Base-by-base conservation (phyloP, 1,140 invertebrate genomes). In the Apis florea region DNA sequence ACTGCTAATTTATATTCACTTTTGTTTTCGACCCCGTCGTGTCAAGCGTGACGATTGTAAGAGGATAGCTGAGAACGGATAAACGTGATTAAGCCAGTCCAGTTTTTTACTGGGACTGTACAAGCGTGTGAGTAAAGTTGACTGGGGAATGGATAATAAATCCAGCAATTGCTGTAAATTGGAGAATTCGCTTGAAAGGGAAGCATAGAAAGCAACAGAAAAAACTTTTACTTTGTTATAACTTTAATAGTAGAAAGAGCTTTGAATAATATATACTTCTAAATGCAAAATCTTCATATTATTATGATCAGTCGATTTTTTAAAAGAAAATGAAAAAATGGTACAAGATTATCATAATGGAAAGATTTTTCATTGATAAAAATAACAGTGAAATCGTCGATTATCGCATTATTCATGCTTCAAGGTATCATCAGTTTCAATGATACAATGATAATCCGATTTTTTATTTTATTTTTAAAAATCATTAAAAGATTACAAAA, bases 81-180 rank as follows among this genome's bases (percentile, higher is more conserved):
- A 74, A 10, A 4, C 3, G 24, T 84, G 87, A 88, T 88, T 88
- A 88, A 87, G 72, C 64, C 31, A 26, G 51, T n/a, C 51, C 58
- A 59, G 51, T 67, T 88, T 71, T 84, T 79, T 63, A 66, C 58
- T 51, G 40, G 51, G 58, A 84, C 74, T 87, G 67, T 87, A 84
- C 85, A 17, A 0, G 19, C 66, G n/a, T 68, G 69, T 61, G 58
- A 78, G 74, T 61, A 63, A 77, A 82, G 86, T 68, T 19, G 59
- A 53, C 64, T 13, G 67, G 63, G 63, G 76, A 86, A 83, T 54
- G 74, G 59, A 72, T 86, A 88, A 88, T 90, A 89, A 90, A 90
- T 88, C 84, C 76, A 85, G 61, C 86, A 90, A 90, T 90, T 88
- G 83, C 74, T 40, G 69, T 75, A 84, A 86, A 89, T 90, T 89